These are phyloP conservation scores for Mesodorylaimus sp. DNA, from an alignment of 2,888 invertebrate genomes.

Conservation along the genomic window DNA sequence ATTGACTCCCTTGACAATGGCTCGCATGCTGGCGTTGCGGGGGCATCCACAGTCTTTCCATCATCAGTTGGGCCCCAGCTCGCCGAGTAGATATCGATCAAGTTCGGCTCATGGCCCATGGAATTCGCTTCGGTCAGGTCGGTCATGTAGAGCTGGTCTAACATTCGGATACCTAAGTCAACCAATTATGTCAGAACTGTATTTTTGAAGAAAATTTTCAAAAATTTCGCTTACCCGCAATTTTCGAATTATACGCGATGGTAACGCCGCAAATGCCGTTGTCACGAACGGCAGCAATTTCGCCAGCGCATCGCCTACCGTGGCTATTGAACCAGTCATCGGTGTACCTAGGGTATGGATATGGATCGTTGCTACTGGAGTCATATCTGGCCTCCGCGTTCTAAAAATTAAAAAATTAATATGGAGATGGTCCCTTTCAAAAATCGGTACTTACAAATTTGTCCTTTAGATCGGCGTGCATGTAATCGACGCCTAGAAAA, in stretches of 20 bases:
- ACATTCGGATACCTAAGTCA: constrained; percentile 86
- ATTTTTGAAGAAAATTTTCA: constrained; percentile 5
- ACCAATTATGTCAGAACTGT: not conserved
- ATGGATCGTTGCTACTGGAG: constrained; percentile 97
- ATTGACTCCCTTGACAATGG: constrained; percentile 94
- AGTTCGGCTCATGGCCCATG: constrained; percentile 93
- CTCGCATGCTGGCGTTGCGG: constrained; percentile 94
- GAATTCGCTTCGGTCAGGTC: constrained; percentile 98
- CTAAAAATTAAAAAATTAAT: constrained; percentile 38
- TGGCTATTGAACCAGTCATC: constrained; percentile 99
- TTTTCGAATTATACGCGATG: constrained; percentile 92
- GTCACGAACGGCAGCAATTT: constrained; percentile 94
- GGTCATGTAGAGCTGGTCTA: constrained; percentile 99
- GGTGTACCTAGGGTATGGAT: constrained; percentile 91
- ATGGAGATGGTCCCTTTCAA: not conserved
- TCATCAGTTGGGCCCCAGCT: constrained; percentile 99
- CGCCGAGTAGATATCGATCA: constrained; percentile 96
- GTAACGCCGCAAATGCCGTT: constrained; percentile 97
- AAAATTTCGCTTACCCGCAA: constrained; percentile 53
- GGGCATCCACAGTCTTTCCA: constrained; percentile 95
- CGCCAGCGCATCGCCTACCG: constrained; percentile 93
- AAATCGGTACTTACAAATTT: constrained; percentile 67
- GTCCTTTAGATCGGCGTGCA: constrained; percentile 87
- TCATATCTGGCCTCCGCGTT: constrained; percentile 95
- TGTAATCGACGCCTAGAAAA: constrained; percentile 83